Conservation (phyloP, 2,888 invertebrate species). For the Drosophila macrospina region DNA sequence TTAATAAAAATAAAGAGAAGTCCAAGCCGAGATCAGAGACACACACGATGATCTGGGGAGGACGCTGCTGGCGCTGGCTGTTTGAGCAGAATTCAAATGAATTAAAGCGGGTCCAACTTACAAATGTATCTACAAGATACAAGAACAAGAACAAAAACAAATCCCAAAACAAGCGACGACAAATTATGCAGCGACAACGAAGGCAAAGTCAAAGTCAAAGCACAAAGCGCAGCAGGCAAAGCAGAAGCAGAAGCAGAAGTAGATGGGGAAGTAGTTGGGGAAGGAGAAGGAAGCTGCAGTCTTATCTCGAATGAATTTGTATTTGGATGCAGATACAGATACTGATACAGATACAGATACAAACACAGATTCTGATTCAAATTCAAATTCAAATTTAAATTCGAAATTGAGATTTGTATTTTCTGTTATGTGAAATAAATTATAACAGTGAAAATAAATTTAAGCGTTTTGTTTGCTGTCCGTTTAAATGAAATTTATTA, state of each 20-base stretch:
- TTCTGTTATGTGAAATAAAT: conserved; percentile 70
- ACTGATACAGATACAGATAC: not conserved
- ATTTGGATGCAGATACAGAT: conserved; percentile 13
- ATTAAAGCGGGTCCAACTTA: conserved; percentile 67
- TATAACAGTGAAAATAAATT: conserved; percentile 77
- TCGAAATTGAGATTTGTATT: conserved; percentile 22
- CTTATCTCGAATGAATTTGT: conserved; percentile 44
- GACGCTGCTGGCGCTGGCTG: conserved; percentile 50
- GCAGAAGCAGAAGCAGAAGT: conserved; percentile 8
- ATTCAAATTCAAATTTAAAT: conserved; percentile 5
- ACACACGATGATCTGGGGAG: conserved; percentile 69
- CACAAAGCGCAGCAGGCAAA: conserved; percentile 25
- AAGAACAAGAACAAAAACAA: conserved; percentile 31
- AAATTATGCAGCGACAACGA: conserved; percentile 75
- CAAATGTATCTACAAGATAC: conserved; percentile 79
- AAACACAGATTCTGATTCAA: conserved; percentile 5
- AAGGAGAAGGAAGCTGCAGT: conserved; percentile 21
- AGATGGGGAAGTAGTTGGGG: conserved; percentile 13
- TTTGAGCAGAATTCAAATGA: conserved; percentile 70
- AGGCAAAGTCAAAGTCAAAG: conserved; percentile 33
- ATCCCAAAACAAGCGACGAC: conserved; percentile 62
- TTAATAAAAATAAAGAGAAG: conserved; percentile 62
- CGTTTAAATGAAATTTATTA: conserved; percentile 75
- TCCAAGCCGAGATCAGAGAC: conserved; percentile 46
- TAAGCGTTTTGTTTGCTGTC: conserved; percentile 75